These are phyloP conservation scores for Scleropages formosus DNA, from an alignment of 2,797 vertebrate genomes.

Conservation along the genomic window DNA sequence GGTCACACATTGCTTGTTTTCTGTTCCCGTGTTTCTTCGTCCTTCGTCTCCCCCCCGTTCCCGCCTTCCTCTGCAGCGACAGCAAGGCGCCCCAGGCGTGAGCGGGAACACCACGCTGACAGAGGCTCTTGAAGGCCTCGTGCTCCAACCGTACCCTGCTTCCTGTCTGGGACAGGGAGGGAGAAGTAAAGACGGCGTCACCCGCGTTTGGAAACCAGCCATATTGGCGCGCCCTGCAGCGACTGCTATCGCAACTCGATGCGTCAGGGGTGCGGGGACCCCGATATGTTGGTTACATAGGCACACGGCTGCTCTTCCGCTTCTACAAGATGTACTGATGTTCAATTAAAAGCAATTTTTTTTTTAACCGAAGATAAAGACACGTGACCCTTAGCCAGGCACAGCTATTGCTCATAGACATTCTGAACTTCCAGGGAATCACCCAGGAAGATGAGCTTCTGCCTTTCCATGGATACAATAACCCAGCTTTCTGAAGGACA, in stretches of 20 bases:
- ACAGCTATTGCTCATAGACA: conserved; percentile 48
- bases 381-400: conserved; percentile 42
- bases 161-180: conserved; percentile 29
- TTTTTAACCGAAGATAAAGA: conserved; percentile 30
- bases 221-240: background rate
- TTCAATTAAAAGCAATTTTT: conserved; percentile 26
- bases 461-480: too few relatives aligned
- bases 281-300: conserved; percentile 72
- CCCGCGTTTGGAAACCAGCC: conserved; percentile 22
- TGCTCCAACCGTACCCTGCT: background rate
- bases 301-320: conserved; percentile 75
- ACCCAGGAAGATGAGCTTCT: too few relatives aligned
- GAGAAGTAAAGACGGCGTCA: conserved; percentile 33
- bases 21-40: conserved; percentile 54
- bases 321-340: conserved; percentile 40
- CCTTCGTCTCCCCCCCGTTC: conserved; percentile 42
- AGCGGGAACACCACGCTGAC: conserved; percentile 50
- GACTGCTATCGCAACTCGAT: background rate
- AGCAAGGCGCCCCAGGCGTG: conserved; percentile 78
- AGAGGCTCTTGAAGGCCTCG: conserved; percentile 63
- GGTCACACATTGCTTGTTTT: conserved; percentile 48
- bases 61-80: conserved; percentile 69
- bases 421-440: conserved; percentile 67
- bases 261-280: background rate
- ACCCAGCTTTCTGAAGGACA: too few relatives aligned